Evolutionary conservation across 2,113 vertebrate species (phyloP).

Genomic region (Campylorhamphus procurvoides): DNA sequence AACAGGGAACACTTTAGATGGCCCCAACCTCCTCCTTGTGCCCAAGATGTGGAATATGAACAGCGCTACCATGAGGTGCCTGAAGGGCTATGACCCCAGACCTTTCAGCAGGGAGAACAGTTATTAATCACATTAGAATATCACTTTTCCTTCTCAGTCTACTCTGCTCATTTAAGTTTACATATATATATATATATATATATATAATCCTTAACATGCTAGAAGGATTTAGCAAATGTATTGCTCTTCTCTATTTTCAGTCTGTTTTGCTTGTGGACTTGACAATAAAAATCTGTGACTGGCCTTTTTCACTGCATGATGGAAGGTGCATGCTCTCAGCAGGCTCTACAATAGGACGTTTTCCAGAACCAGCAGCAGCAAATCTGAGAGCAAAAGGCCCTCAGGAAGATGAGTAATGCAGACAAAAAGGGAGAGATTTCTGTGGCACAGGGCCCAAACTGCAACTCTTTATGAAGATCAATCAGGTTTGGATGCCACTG

Average conservation of each 20-base stretch:
- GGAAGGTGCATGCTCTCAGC: accelerated
- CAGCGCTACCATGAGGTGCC: neutral
- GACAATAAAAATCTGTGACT: neutral
- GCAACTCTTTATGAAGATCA: conserved; percentile 12
- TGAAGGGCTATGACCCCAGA: neutral
- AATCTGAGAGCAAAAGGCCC: neutral
- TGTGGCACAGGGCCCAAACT: neutral
- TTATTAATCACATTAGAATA: neutral
- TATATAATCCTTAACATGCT: neutral
- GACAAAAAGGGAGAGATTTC: conserved; percentile 1
- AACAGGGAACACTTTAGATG: neutral
- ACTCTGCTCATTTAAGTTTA: neutral
- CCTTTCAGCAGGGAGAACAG: neutral
- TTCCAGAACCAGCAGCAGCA: conserved; percentile 44
- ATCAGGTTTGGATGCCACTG: neutral
- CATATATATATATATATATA: neutral
- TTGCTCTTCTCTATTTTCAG: neutral
- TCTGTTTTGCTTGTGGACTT: neutral
- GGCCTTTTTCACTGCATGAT: neutral
- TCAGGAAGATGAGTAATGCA: conserved; percentile 34
- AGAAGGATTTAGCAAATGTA: neutral
- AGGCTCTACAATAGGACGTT: neutral
- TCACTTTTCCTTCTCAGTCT: neutral
- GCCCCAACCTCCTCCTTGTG: neutral
- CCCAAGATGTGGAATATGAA: neutral